Evolutionary conservation across 1,140 invertebrate species (phyloP).

Genomic region (Pogonomyrmex barbatus): DNA sequence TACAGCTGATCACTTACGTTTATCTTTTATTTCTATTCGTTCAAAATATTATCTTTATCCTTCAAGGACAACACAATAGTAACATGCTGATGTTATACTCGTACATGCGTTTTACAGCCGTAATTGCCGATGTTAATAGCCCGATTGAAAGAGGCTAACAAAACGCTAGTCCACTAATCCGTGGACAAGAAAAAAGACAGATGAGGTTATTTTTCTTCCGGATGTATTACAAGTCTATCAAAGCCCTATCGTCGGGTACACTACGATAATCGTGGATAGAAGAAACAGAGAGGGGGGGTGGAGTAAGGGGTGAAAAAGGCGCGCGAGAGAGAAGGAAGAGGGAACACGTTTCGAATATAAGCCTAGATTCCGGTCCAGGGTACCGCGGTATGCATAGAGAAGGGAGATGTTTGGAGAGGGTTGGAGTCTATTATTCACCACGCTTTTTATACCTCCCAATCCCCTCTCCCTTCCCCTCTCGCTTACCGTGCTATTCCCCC

Average conservation of each 20-base stretch:
- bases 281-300: not conserved
- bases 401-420: slow-evolving; percentile 84
- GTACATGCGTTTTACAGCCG: not conserved
- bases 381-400: slow-evolving; percentile 79
- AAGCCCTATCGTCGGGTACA: slow-evolving; percentile 67
- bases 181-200: slow-evolving; percentile 4
- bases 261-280: slow-evolving; percentile 43
- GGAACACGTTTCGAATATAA: slow-evolving; percentile 74
- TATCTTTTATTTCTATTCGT: not conserved
- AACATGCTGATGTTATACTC: not conserved
- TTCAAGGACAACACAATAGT: not conserved
- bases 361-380: slow-evolving; percentile 77
- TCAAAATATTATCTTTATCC: not conserved
- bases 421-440: slow-evolving; percentile 85
- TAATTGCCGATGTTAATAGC: slow-evolving; percentile 45
- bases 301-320: slow-evolving; percentile 33
- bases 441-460: slow-evolving; percentile 82
- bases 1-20: not conserved
- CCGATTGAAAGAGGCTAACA: slow-evolving; percentile 28
- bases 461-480: slow-evolving; percentile 29
- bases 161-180: slow-evolving; percentile 39
- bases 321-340: slow-evolving; percentile 8
- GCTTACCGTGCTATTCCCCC: slow-evolving; percentile 65
- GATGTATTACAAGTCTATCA: slow-evolving; percentile 75
- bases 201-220: slow-evolving; percentile 66